Conservation (phyloP, 2,888 invertebrate genomes). For the Caenorhabditis virilis region DNA sequence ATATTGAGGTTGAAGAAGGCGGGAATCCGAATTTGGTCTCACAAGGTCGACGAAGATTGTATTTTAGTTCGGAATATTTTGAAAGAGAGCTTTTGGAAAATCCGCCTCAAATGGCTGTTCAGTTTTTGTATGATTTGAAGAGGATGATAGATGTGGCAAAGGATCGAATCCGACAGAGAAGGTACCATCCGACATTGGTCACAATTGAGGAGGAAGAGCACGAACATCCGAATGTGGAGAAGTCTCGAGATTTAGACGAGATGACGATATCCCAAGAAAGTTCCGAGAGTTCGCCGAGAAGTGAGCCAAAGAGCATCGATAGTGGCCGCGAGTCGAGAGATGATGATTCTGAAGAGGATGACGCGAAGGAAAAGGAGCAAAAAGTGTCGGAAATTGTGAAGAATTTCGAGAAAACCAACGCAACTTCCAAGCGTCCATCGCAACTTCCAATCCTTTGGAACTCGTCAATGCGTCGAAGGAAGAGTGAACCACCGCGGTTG, state of each 20-base stretch:
- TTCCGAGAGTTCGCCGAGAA: constrained; percentile 14
- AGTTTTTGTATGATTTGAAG: constrained; percentile 81
- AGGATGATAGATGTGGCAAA: constrained; percentile 39
- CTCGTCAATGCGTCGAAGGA: constrained; percentile 9
- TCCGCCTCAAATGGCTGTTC: constrained; percentile 86
- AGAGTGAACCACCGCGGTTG: not conserved
- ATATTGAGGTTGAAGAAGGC: constrained; percentile 2
- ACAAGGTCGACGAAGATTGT: constrained; percentile 9
- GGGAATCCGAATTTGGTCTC: not conserved
- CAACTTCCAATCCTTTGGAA: constrained; percentile 29
- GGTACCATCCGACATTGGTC: constrained; percentile 47
- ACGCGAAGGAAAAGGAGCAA: not conserved
- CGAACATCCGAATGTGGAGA: constrained; percentile 2
- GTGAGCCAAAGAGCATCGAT: constrained; percentile 34
- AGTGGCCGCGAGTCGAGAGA: constrained; percentile 41
- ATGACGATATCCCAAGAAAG: constrained; percentile 9
- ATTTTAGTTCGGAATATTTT: constrained; percentile 77
- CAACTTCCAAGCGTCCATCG: constrained; percentile 35
- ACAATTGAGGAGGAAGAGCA: constrained; percentile 43
- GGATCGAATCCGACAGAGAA: constrained; percentile 51
- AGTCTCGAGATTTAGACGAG: not conserved
- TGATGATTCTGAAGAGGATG: constrained; percentile 22
- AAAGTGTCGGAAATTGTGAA: constrained; percentile 24
- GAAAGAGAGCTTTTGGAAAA: constrained; percentile 84
- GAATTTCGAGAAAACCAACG: constrained; percentile 16